phyloP scores from a whole-genome alignment of 2,888 invertebrate genomes.

The Spialia ferax region DNA sequence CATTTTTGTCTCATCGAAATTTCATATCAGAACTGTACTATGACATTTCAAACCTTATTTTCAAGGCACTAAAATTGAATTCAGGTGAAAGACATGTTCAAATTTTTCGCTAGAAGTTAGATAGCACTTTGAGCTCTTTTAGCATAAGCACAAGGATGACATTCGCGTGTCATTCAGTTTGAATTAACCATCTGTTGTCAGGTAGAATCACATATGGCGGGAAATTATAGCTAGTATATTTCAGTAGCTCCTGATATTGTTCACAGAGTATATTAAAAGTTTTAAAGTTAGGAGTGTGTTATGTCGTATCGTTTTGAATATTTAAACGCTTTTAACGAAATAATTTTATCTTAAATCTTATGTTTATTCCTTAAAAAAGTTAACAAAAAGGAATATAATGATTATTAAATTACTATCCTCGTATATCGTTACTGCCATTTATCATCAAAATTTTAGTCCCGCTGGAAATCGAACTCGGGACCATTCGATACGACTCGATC shows the following conservation, averaged over 20 bases:
- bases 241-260: constrained; percentile 3
- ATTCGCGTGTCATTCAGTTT: background rate
- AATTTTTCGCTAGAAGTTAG: background rate
- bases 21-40: background rate
- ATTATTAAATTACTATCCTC: no score
- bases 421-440: no score
- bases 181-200: background rate
- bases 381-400: no score
- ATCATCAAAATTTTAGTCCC: no score
- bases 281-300: background rate
- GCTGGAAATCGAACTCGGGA: no score
- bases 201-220: background rate
- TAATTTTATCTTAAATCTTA: no score
- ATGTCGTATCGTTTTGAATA: background rate
- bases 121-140: background rate
- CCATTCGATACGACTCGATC: no score
- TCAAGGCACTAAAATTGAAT: background rate
- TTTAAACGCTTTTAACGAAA: background rate
- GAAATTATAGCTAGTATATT: background rate
- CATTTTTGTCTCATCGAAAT: background rate
- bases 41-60: background rate
- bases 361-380: no score
- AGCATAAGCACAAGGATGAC: background rate
- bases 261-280: background rate
- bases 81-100: background rate